Evolutionary conservation across 2,797 vertebrate species (phyloP).

Genomic region (Acrossocheilus fasciatus): DNA sequence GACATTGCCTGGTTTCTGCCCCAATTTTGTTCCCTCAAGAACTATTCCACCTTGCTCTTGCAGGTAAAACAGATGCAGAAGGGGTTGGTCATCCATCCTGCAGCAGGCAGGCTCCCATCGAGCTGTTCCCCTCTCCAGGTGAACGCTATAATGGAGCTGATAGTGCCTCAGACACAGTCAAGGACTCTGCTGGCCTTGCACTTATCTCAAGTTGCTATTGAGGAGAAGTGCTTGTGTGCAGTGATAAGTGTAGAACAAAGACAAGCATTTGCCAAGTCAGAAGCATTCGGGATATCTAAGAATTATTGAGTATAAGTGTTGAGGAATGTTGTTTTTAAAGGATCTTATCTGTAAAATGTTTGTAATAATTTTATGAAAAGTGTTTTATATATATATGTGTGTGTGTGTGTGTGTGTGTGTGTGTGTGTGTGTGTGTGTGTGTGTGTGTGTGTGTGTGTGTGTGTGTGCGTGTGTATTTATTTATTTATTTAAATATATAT

Average conservation of each 20-base stretch:
- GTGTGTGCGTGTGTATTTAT: no score
- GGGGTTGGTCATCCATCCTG: constrained; percentile 62
- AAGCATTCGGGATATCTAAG: neutral
- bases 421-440: no score
- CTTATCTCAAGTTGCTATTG: constrained; percentile 47
- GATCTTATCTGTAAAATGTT: neutral
- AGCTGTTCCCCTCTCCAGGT: constrained; percentile 43
- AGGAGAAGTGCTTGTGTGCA: constrained; percentile 32
- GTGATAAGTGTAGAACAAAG: constrained; percentile 25
- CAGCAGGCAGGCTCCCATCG: constrained; percentile 37
- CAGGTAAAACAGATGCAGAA: constrained; percentile 64
- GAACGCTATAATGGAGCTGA: constrained; percentile 44
- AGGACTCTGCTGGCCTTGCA: constrained; percentile 73
- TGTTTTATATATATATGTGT: neutral
- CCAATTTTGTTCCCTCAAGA: constrained; percentile 59
- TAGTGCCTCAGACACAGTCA: constrained; percentile 52
- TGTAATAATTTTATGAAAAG: neutral
- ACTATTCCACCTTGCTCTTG: constrained; percentile 62
- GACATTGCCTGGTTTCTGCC: constrained; percentile 49
- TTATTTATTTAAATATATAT: no score
- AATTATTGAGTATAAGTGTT: neutral
- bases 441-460: no score
- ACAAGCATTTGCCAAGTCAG: neutral
- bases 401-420: neutral
- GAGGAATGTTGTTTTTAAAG: neutral